Percentiles rank a stretch among this genome's conserved stretches.
Evolutionary conservation across 2,888 invertebrate species (phyloP).

Genomic region (Andrena chrysosceles): DNA sequence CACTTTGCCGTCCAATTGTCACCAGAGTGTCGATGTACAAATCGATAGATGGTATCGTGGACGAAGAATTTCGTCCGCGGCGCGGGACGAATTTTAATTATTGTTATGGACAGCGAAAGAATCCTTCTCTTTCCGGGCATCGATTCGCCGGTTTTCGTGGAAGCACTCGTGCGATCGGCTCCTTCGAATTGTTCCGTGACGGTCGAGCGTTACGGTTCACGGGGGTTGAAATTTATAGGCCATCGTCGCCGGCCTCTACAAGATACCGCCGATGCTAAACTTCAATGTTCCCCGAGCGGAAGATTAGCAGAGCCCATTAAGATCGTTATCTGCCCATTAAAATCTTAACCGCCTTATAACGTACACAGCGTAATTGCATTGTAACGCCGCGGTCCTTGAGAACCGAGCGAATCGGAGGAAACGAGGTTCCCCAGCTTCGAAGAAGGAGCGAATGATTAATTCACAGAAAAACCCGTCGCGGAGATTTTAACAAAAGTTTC

Average conservation of each 20-base stretch:
- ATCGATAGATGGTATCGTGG: too few species aligned
- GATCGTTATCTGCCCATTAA: slow-evolving; percentile 48
- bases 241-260: slow-evolving; percentile 20
- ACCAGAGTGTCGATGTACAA: too few species aligned
- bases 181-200: slow-evolving; percentile 31
- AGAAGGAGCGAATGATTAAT: too few species aligned
- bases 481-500: too few species aligned
- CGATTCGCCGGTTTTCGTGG: slow-evolving; percentile 21
- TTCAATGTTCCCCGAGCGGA: slow-evolving; percentile 30
- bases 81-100: slow-evolving; percentile 25
- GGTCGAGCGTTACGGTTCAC: slow-evolving; percentile 39
- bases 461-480: too few species aligned
- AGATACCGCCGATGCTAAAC: slow-evolving; percentile 25
- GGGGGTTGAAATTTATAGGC: slow-evolving; percentile 51
- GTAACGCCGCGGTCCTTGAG: background rate
- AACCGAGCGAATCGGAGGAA: background rate
- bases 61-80: too few species aligned
- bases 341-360: slow-evolving; percentile 44
- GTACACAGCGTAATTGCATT: background rate
- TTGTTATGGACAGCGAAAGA: background rate
- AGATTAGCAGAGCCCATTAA: slow-evolving; percentile 52
- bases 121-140: background rate
- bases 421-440: background rate
- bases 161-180: slow-evolving; percentile 17
- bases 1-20: too few species aligned